Evolutionary conservation across 1,140 invertebrate species (phyloP).

Genomic region (Brachionus rubens): DNA sequence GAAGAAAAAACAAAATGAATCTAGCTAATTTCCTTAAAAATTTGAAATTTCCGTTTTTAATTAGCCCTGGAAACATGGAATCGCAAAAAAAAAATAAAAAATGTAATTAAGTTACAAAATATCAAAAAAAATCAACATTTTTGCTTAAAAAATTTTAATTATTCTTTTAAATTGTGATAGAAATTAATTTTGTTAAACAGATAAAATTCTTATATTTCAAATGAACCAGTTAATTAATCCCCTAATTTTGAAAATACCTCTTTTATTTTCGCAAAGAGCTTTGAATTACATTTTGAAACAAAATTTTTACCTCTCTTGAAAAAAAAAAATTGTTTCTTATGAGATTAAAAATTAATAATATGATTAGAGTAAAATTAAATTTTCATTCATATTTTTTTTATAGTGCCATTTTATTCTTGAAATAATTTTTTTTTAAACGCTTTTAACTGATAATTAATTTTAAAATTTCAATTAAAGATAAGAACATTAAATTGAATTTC

Average conservation of each 20-base stretch:
- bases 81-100: neutral
- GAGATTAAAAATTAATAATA: constrained; percentile 33
- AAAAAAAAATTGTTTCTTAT: neutral
- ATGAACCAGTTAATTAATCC: constrained; percentile 17
- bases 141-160: neutral
- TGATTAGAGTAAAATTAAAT: neutral
- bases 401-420: neutral
- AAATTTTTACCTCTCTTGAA: too few relatives aligned
- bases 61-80: neutral
- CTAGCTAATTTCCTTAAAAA: constrained; percentile 27
- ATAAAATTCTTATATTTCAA: neutral
- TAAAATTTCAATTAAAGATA: too few relatives aligned
- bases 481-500: too few relatives aligned
- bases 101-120: constrained; percentile 30
- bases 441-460: too few relatives aligned
- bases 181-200: too few relatives aligned
- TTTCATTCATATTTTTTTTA: neutral
- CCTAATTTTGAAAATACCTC: neutral
- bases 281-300: too few relatives aligned
- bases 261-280: neutral
- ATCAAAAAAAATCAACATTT: neutral
- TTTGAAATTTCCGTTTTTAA: constrained; percentile 35
- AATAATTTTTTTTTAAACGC: too few relatives aligned
- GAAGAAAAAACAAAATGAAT: neutral
- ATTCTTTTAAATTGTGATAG: too few relatives aligned